Evolutionary conservation across 2,888 invertebrate species (phyloP).

Genomic region (Dromius quadrimaculatus): DNA sequence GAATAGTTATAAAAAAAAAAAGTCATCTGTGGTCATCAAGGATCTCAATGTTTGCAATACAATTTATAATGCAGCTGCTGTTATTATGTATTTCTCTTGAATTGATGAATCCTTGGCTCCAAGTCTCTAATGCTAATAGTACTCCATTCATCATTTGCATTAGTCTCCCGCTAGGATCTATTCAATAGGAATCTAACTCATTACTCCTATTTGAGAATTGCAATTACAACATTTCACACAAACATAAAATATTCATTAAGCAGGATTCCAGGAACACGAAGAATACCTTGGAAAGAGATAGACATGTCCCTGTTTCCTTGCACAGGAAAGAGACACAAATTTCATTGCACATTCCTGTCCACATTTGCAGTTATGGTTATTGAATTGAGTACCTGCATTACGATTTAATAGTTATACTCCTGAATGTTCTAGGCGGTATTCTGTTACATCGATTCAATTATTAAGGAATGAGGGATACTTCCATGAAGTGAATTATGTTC

Average conservation of each 20-base stretch:
- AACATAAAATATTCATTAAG: slow-evolving; percentile 28
- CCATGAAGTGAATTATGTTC: too few species aligned
- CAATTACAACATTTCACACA: slow-evolving; percentile 28
- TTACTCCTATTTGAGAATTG: slow-evolving; percentile 29
- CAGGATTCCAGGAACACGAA: neutral
- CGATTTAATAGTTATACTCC: slow-evolving; percentile 43
- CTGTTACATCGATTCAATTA: slow-evolving; percentile 37
- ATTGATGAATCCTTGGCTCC: too few species aligned
- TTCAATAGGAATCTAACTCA: slow-evolving; percentile 27
- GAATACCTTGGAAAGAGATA: slow-evolving; percentile 4
- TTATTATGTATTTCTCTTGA: too few species aligned
- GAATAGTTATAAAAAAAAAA: too few species aligned
- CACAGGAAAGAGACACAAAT: neutral
- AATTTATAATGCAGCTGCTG: too few species aligned
- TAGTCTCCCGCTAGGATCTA: neutral
- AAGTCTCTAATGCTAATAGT: too few species aligned
- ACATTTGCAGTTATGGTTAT: slow-evolving; percentile 51
- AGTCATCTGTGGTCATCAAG: too few species aligned
- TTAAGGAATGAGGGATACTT: too few species aligned
- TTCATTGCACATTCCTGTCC: slow-evolving; percentile 34
- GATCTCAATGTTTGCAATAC: too few species aligned
- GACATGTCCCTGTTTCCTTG: neutral
- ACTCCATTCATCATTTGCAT: neutral
- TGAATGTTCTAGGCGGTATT: neutral
- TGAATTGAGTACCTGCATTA: slow-evolving; percentile 51